Percentiles rank a stretch among this genome's conserved stretches.
These are phyloP conservation scores for Augochlora pura DNA, from an alignment of 1,140 invertebrate species.

Conservation along the genomic window DNA sequence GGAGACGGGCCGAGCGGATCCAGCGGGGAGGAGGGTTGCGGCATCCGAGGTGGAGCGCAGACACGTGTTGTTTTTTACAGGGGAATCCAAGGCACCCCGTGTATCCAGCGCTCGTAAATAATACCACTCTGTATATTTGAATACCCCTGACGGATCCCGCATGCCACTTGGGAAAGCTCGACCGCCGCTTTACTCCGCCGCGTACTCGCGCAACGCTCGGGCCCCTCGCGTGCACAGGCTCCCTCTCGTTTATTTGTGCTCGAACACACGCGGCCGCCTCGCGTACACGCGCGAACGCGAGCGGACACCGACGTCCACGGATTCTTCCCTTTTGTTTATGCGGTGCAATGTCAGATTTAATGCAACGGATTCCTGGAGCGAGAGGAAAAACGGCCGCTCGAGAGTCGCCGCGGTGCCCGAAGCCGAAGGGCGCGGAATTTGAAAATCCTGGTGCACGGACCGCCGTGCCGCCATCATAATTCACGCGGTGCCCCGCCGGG, in stretches of 20 bases:
- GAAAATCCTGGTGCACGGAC: slow-evolving; percentile 42
- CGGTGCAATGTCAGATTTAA: slow-evolving; percentile 62
- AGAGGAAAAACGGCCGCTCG: neutral
- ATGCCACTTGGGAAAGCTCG: slow-evolving; percentile 69
- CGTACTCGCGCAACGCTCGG: neutral
- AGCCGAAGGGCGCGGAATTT: slow-evolving; percentile 38
- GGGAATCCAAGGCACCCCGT: slow-evolving; percentile 58
- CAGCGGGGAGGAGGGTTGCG: too few species aligned
- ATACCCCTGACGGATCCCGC: slow-evolving; percentile 75
- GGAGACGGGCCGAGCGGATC: neutral
- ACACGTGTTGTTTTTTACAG: slow-evolving; percentile 59
- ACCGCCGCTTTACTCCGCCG: slow-evolving; percentile 32
- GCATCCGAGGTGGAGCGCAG: neutral
- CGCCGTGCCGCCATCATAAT: slow-evolving; percentile 47
- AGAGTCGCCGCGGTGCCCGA: slow-evolving; percentile 4
- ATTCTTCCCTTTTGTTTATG: slow-evolving; percentile 59
- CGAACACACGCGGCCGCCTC: slow-evolving; percentile 7
- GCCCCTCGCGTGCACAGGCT: neutral
- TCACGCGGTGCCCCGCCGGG: slow-evolving; percentile 54
- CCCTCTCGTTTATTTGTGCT: slow-evolving; percentile 33
- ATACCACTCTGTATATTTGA: slow-evolving; percentile 77
- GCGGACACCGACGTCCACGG: neutral
- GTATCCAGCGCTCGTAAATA: slow-evolving; percentile 74
- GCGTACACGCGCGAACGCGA: neutral
- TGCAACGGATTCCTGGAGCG: slow-evolving; percentile 23